Evolutionary conservation across 2,113 vertebrate genomes (phyloP).

Genomic region (Ovis canadensis): DNA sequence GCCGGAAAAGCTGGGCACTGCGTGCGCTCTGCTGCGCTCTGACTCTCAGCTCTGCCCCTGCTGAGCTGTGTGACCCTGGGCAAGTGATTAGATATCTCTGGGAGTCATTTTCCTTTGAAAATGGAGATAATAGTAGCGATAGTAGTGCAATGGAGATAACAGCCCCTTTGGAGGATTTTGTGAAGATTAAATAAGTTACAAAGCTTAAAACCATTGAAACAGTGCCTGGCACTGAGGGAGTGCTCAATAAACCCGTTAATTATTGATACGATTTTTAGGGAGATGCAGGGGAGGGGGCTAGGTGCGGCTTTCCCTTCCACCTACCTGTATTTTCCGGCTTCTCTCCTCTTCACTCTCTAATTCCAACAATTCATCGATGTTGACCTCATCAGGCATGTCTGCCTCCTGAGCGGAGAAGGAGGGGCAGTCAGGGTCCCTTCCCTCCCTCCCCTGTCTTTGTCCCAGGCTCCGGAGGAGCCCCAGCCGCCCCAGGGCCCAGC

Average conservation of each 20-base stretch:
- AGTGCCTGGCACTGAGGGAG: neutral
- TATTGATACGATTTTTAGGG: neutral
- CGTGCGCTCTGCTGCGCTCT: rapidly evolving
- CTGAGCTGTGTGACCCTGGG: neutral
- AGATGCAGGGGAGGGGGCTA: neutral
- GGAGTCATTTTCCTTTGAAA: neutral
- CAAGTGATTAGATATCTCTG: neutral
- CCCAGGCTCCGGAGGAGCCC: neutral
- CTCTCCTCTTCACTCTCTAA: slow-evolving; percentile 83
- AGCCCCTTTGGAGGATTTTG: neutral
- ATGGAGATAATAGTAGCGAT: neutral
- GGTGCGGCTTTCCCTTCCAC: neutral
- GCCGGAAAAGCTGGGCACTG: neutral
- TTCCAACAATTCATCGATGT: slow-evolving; percentile 88
- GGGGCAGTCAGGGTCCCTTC: neutral
- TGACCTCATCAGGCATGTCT: slow-evolving; percentile 89
- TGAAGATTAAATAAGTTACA: neutral
- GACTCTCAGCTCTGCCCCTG: neutral
- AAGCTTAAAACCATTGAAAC: neutral
- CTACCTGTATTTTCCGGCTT: slow-evolving; percentile 82
- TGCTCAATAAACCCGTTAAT: neutral
- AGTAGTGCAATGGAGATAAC: neutral
- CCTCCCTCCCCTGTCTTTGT: neutral
- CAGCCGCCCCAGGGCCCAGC: slow-evolving; percentile 19
- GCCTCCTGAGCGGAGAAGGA: slow-evolving; percentile 71